A percentile compares a stretch with the other conserved stretches of the same genome.
Evolutionary conservation across 1,140 invertebrate genomes (phyloP).

Genomic region (Gonatopus flavifemur): DNA sequence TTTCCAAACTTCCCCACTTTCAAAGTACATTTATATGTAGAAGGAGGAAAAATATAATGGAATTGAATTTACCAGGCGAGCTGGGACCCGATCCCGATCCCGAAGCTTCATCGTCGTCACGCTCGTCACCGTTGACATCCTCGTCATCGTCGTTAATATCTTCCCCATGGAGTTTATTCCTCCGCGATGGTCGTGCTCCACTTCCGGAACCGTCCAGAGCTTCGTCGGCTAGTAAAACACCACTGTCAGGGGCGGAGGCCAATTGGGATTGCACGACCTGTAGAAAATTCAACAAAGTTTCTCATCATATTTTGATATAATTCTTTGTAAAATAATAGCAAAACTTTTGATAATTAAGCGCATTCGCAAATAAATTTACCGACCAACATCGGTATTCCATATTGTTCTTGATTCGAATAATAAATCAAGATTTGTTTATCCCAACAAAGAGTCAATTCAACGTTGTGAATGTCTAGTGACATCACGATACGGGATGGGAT

Average conservation of each 20-base stretch:
- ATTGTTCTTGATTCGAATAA: too few species aligned
- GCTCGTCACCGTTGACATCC: constrained; percentile 34
- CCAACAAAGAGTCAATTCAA: too few species aligned
- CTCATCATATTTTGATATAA: too few species aligned
- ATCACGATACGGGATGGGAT: too few species aligned
- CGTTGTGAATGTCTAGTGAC: too few species aligned
- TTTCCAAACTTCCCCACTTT: too few species aligned
- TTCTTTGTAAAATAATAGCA: too few species aligned
- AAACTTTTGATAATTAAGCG: too few species aligned
- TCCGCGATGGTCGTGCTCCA: constrained; percentile 39
- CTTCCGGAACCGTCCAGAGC: constrained; percentile 53
- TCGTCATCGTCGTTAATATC: constrained; percentile 42
- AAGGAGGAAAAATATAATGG: background rate
- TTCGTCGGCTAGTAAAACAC: constrained; percentile 48
- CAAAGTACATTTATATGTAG: background rate
- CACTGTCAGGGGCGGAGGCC: constrained; percentile 45
- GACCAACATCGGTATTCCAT: too few species aligned
- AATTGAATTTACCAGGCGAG: constrained; percentile 26
- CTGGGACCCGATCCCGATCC: constrained; percentile 52
- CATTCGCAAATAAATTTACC: too few species aligned
- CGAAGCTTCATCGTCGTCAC: constrained; percentile 46
- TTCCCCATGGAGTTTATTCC: constrained; percentile 30
- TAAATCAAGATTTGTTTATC: too few species aligned
- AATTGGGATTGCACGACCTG: constrained; percentile 53
- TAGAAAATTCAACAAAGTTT: too few species aligned